Evolutionary conservation across 2,888 invertebrate species (phyloP).

Genomic region (Andrena praecox): DNA sequence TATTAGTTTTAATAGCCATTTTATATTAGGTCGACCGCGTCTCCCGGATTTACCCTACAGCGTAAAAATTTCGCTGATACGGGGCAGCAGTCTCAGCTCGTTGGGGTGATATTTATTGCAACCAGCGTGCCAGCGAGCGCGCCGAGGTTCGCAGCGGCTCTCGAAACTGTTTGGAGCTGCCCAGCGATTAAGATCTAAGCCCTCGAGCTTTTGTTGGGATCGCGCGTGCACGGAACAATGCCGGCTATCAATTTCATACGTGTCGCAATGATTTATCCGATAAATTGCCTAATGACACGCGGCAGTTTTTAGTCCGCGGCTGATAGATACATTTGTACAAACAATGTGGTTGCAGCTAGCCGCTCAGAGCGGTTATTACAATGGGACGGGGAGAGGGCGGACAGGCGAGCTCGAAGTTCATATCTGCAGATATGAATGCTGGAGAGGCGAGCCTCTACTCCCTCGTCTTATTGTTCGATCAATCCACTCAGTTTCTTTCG

Average conservation of each 20-base stretch:
- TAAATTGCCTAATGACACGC: conserved; percentile 62
- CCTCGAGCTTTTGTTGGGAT: conserved; percentile 11
- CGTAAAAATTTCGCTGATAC: too few species aligned
- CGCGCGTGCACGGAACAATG: conserved; percentile 37
- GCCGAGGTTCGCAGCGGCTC: too few species aligned
- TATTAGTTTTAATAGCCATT: too few species aligned
- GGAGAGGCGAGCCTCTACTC: conserved; percentile 4
- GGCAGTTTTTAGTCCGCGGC: conserved; percentile 34
- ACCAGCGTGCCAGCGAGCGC: too few species aligned
- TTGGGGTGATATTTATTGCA: too few species aligned
- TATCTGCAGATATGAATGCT: not conserved
- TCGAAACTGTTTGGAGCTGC: not conserved
- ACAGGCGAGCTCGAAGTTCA: conserved; percentile 3
- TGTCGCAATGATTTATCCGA: conserved; percentile 65
- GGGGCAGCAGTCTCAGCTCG: too few species aligned
- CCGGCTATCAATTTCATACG: conserved; percentile 58
- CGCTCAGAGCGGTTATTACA: conserved; percentile 36
- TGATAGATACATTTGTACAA: conserved; percentile 50
- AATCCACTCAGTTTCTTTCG: not conserved
- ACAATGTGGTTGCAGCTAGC: conserved; percentile 41
- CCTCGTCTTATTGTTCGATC: conserved; percentile 5
- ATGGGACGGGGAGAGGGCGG: conserved; percentile 21
- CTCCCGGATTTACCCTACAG: too few species aligned
- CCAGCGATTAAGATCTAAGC: conserved; percentile 38
- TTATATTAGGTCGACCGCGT: too few species aligned